A percentile compares a stretch with the other conserved stretches of the same genome.
These are phyloP conservation scores for Ectropis crepuscularia DNA, from an alignment of 2,888 invertebrate species.

Conservation along the genomic window DNA sequence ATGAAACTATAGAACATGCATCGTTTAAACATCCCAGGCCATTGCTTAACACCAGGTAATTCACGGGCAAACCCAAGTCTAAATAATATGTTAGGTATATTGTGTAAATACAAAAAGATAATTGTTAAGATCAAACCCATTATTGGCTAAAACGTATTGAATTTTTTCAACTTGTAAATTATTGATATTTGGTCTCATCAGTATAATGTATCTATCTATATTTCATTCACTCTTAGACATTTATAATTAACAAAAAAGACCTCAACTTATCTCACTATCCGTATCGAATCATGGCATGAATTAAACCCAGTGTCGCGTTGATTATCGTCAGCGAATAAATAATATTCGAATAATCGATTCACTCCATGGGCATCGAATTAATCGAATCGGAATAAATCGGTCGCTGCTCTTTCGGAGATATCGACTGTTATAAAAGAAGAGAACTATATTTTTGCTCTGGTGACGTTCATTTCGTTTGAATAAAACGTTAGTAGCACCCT, in stretches of 20 bases:
- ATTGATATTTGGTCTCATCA: too few relatives aligned
- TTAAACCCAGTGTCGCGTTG: conserved; percentile 69
- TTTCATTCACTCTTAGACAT: too few relatives aligned
- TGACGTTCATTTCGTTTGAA: not conserved
- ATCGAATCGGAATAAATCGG: conserved; percentile 61
- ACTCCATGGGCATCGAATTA: conserved; percentile 62
- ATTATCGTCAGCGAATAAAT: conserved; percentile 77
- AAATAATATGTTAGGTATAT: too few relatives aligned
- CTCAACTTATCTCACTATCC: conserved; percentile 47
- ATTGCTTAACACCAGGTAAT: too few relatives aligned
- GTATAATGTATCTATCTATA: too few relatives aligned
- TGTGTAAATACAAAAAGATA: too few relatives aligned
- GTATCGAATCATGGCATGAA: conserved; percentile 65
- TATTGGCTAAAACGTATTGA: too few relatives aligned
- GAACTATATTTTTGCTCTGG: not conserved
- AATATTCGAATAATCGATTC: conserved; percentile 57
- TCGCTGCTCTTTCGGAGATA: conserved; percentile 12
- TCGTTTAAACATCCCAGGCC: too few relatives aligned
- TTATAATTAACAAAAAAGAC: conserved; percentile 38
- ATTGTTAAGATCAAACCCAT: too few relatives aligned
- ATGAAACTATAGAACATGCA: too few relatives aligned
- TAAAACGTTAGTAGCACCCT: not conserved
- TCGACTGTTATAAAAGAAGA: not conserved
- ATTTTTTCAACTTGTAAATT: too few relatives aligned
- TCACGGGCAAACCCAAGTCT: too few relatives aligned